Conservation (phyloP, 1,140 invertebrate species). For the Bombus balteatus region DNA sequence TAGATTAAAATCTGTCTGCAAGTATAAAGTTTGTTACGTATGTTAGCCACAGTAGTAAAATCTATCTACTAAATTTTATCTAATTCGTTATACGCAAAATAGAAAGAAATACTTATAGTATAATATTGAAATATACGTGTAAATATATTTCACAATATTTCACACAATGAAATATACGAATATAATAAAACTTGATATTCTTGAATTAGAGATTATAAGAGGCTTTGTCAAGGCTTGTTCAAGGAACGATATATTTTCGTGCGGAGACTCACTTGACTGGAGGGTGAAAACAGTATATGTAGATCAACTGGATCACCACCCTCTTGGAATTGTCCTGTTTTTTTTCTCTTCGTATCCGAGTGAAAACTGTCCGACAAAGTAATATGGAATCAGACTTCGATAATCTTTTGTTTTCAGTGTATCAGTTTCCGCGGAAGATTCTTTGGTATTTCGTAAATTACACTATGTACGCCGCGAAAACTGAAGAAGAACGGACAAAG, state of each 20-base stretch:
- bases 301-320: conserved; percentile 54
- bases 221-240: background rate
- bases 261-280: conserved; percentile 28
- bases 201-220: background rate
- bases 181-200: background rate
- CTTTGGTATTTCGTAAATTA: conserved; percentile 12
- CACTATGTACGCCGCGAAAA: background rate
- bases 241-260: conserved; percentile 21
- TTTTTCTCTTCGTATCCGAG: conserved; percentile 18
- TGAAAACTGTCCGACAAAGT: conserved; percentile 56
- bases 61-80: too few species aligned
- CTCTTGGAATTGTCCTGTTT: conserved; percentile 38
- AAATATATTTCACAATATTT: background rate
- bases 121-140: background rate
- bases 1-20: too few species aligned
- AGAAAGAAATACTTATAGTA: background rate
- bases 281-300: conserved; percentile 47
- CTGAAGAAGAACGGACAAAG: background rate
- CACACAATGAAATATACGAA: background rate
- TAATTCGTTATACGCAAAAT: background rate
- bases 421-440: background rate
- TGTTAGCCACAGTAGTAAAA: too few species aligned
- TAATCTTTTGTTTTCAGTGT: background rate
- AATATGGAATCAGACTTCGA: conserved; percentile 54
- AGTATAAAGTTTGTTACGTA: too few species aligned